Percentiles rank a stretch among this genome's conserved stretches.
Evolutionary conservation across 2,888 invertebrate species (phyloP).

Genomic region (Hylaea fasciaria): DNA sequence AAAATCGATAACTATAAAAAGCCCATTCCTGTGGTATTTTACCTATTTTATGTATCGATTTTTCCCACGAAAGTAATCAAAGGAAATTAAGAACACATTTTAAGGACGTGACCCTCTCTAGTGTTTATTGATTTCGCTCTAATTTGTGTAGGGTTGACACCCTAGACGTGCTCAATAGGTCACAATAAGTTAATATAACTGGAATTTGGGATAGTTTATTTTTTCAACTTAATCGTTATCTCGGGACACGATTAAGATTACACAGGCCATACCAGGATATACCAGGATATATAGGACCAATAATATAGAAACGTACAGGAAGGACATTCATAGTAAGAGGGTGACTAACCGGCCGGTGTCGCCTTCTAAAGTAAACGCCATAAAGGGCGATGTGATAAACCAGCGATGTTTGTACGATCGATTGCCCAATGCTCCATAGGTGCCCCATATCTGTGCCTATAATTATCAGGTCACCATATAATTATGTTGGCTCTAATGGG

Average conservation of each 20-base stretch:
- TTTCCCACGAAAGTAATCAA: constrained; percentile 3
- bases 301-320: not conserved
- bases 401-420: constrained; percentile 38
- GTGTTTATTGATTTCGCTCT: constrained; percentile 18
- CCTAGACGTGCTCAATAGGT: constrained; percentile 2
- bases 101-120: constrained; percentile 16
- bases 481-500: constrained; percentile 34
- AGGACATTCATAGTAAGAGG: not conserved
- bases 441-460: constrained; percentile 1
- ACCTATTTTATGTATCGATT: constrained; percentile 14
- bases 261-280: too few species aligned
- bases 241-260: too few species aligned
- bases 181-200: not conserved
- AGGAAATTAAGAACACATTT: constrained; percentile 22
- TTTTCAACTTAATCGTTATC: not conserved
- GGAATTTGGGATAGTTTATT: not conserved
- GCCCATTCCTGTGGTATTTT: not conserved
- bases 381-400: constrained; percentile 33
- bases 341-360: constrained; percentile 19
- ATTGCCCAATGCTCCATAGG: constrained; percentile 33
- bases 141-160: constrained; percentile 20
- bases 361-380: constrained; percentile 28
- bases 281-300: too few species aligned
- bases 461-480: constrained; percentile 32
- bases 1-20: too few species aligned